Evolutionary conservation across 2,797 vertebrate species (phyloP).

Genomic region (Glyptemys insculpta): DNA sequence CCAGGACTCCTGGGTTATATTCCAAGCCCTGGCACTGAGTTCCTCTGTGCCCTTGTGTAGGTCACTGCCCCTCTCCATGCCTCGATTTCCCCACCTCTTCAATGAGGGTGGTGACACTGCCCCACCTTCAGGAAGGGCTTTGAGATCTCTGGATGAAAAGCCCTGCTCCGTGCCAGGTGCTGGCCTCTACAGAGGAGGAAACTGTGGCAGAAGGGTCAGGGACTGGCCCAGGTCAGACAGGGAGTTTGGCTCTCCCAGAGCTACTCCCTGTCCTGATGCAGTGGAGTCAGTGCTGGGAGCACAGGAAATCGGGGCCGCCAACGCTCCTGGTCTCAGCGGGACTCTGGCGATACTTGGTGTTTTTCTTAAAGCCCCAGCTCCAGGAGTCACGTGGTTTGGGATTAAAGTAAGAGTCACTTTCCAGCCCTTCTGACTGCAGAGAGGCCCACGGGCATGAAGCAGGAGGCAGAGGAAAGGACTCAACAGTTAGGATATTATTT

Average conservation of each 20-base stretch:
- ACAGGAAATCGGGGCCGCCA: neutral
- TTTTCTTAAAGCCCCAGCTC: neutral
- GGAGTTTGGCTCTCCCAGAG: neutral
- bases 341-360: neutral
- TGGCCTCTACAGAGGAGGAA: neutral
- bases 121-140: neutral
- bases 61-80: neutral
- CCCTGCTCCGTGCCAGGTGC: neutral
- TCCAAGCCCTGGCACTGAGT: neutral
- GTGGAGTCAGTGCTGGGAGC: neutral
- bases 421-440: neutral
- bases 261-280: neutral
- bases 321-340: neutral
- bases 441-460: neutral
- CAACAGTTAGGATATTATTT: neutral
- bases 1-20: neutral
- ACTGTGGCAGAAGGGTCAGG: neutral
- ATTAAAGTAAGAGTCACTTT: neutral
- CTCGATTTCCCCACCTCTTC: neutral
- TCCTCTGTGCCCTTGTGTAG: neutral
- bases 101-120: neutral
- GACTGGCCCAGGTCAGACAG: neutral
- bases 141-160: neutral
- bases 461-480: neutral
- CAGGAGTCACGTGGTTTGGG: neutral